Percentiles rank a stretch among this genome's conserved stretches.
These are phyloP conservation scores for Caracal caracal DNA, from an alignment of 2,113 vertebrate species.

Conservation along the genomic window DNA sequence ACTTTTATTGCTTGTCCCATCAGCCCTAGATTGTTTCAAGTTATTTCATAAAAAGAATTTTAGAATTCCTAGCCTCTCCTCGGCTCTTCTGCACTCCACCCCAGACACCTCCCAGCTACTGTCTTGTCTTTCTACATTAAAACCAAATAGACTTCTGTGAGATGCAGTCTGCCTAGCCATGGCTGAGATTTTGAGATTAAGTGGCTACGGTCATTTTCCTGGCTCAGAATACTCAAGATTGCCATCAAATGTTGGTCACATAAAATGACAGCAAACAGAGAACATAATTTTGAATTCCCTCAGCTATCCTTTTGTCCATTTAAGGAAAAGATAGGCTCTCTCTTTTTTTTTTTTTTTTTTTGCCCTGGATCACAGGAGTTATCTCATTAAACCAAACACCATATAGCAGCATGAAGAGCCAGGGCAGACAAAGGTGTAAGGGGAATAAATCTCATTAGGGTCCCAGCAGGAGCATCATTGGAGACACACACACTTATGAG, in stretches of 20 bases:
- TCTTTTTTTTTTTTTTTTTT: not conserved
- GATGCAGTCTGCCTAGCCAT: not conserved
- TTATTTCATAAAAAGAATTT: not conserved
- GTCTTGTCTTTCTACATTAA: not conserved
- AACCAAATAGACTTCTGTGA: not conserved
- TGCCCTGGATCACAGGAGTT: slow-evolving; percentile 16
- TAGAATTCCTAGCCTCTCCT: not conserved
- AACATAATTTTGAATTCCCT: slow-evolving; percentile 36
- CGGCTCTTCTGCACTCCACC: not conserved
- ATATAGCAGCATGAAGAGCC: not conserved
- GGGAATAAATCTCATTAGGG: slow-evolving; percentile 73
- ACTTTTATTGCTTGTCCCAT: not conserved
- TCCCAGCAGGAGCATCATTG: slow-evolving; percentile 66
- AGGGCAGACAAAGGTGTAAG: slow-evolving; percentile 61
- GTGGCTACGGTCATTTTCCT: not conserved
- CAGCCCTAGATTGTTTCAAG: not conserved
- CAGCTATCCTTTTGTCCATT: slow-evolving; percentile 32
- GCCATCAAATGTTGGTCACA: not conserved
- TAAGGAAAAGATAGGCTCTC: not conserved
- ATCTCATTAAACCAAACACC: slow-evolving; percentile 64
- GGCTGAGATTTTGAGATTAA: not conserved
- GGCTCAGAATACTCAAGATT: slow-evolving; percentile 1
- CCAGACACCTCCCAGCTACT: not conserved
- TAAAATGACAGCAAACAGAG: not conserved
- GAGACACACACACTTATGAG: slow-evolving; percentile 1